phyloP scores from a whole-genome alignment of 2,113 vertebrate genomes.

The Platichthys stellatus region DNA sequence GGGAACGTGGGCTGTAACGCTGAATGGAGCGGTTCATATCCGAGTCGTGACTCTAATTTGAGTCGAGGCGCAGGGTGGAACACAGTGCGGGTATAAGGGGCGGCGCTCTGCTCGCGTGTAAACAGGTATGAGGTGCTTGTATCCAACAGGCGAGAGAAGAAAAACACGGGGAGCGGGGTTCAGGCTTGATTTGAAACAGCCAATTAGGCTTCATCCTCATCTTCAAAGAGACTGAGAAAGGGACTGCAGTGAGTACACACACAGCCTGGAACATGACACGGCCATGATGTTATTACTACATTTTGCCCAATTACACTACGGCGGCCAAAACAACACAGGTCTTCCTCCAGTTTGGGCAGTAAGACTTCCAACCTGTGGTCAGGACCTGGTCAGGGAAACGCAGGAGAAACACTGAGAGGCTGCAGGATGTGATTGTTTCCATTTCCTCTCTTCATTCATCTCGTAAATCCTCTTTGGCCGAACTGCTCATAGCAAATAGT shows the following conservation, averaged over 20 bases:
- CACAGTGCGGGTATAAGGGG: slow-evolving; percentile 9
- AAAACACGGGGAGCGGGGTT: not conserved
- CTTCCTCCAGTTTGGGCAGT: not conserved
- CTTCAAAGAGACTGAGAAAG: slow-evolving; percentile 15
- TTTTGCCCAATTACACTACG: not conserved
- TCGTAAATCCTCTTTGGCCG: too few species aligned
- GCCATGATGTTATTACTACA: not conserved
- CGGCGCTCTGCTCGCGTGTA: slow-evolving; percentile 32
- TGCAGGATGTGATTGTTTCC: too few species aligned
- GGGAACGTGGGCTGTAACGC: slow-evolving; percentile 46
- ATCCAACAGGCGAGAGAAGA: slow-evolving; percentile 41
- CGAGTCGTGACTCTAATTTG: slow-evolving; percentile 62
- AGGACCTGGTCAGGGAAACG: not conserved
- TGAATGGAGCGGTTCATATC: slow-evolving; percentile 55
- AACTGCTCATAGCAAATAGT: too few species aligned
- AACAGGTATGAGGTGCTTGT: slow-evolving; percentile 35
- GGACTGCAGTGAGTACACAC: too few species aligned
- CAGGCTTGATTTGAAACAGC: not conserved
- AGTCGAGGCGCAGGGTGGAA: slow-evolving; percentile 27
- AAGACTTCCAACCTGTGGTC: not conserved
- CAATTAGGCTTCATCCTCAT: slow-evolving; percentile 47
- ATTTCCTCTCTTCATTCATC: too few species aligned
- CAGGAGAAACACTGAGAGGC: not conserved
- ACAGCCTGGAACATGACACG: not conserved
- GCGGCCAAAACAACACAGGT: not conserved